A percentile compares a stretch with the other conserved stretches of the same genome.
Conservation (phyloP, 1,140 invertebrate species). For the Episyrphus balteatus region DNA sequence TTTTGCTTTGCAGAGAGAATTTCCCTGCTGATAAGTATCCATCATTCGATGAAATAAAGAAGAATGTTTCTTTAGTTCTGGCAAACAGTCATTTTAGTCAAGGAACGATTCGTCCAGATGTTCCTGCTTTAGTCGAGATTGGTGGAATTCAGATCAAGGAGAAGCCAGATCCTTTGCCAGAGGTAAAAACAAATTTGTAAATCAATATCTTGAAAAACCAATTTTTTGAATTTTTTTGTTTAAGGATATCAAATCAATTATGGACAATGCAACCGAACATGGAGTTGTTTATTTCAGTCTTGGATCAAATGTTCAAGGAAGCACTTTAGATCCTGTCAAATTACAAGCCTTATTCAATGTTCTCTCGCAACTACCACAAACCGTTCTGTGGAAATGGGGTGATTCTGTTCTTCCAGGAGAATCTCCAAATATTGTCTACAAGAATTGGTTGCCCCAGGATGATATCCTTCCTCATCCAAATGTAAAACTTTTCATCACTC, state of each 20-base stretch:
- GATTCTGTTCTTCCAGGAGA: conserved; percentile 26
- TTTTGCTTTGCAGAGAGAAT: too few species aligned
- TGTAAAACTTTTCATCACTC: conserved; percentile 39
- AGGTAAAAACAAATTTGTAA: conserved; percentile 14
- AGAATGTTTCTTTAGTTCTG: conserved; percentile 10
- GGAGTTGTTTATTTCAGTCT: conserved; percentile 49
- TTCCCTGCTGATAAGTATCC: background rate
- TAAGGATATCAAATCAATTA: conserved; percentile 39
- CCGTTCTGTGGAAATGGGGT: conserved; percentile 41
- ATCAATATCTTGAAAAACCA: too few species aligned
- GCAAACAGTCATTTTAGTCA: conserved; percentile 13
- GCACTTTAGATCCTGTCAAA: conserved; percentile 27
- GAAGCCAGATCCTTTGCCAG: conserved; percentile 19
- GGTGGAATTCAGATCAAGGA: conserved; percentile 32
- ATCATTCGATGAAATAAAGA: conserved; percentile 8
- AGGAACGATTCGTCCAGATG: conserved; percentile 15
- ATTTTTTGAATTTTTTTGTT: conserved; percentile 10
- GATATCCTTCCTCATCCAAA: conserved; percentile 40
- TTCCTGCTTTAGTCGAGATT: conserved; percentile 28
- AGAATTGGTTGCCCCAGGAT: conserved; percentile 46
- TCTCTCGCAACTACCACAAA: conserved; percentile 37
- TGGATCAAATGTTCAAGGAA: conserved; percentile 38
- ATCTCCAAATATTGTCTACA: conserved; percentile 42
- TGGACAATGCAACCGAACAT: conserved; percentile 33
- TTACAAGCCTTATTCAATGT: conserved; percentile 32